Conservation (phyloP, 2,797 vertebrate genomes). For the Cirrhinus mrigala region DNA sequence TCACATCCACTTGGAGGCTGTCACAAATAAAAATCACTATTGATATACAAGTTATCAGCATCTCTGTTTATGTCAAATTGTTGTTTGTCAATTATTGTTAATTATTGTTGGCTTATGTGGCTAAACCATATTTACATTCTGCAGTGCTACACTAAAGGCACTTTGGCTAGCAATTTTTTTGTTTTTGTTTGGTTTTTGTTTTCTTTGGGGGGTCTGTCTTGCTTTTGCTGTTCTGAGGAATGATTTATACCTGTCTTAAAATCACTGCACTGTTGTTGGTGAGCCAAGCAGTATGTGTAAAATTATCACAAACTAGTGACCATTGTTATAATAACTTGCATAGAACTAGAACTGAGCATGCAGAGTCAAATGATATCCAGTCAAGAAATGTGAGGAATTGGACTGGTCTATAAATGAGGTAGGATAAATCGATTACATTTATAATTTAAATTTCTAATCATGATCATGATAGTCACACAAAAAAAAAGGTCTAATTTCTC, state of each 20-base stretch:
- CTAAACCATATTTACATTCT: background rate
- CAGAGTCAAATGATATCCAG: background rate
- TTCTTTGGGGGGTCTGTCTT: too few relatives aligned
- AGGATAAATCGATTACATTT: background rate
- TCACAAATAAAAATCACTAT: background rate
- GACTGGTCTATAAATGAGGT: background rate
- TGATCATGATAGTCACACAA: too few relatives aligned
- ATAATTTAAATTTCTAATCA: too few relatives aligned
- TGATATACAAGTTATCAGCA: background rate
- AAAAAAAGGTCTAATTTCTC: background rate
- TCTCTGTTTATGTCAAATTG: background rate
- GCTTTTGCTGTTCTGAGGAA: too few relatives aligned
- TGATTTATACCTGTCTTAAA: too few relatives aligned
- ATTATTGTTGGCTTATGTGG: background rate
- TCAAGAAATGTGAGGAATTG: background rate
- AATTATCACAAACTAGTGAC: background rate
- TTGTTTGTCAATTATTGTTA: background rate
- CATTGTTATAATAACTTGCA: background rate
- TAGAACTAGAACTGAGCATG: background rate
- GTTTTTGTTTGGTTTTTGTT: too few relatives aligned
- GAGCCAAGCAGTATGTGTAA: background rate
- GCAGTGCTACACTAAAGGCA: background rate
- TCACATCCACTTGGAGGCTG: background rate
- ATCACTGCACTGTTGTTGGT: background rate
- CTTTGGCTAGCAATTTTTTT: background rate